A percentile compares a stretch with the other conserved stretches of the same genome.
These are phyloP conservation scores for Sebastes alutus DNA, from an alignment of 2,797 vertebrate genomes.

Conservation along the genomic window DNA sequence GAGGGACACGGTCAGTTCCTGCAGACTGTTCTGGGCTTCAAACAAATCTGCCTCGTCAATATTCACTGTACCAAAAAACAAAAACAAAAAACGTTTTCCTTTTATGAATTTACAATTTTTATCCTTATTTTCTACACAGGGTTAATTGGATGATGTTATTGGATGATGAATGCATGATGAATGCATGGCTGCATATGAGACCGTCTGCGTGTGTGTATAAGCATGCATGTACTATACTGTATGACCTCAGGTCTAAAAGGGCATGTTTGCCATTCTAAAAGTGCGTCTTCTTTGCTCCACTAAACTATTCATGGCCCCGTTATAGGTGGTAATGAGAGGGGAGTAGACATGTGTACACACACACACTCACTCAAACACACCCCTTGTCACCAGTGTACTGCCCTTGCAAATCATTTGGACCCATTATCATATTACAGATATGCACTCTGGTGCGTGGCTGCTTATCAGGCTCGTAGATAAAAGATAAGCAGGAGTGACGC, in stretches of 20 bases:
- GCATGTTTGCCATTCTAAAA: conserved; percentile 37
- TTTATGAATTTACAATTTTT: too few species aligned
- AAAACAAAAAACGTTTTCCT: too few species aligned
- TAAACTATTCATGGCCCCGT: conserved; percentile 52
- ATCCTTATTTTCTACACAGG: background rate
- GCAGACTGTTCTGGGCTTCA: background rate
- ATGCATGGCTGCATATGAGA: background rate
- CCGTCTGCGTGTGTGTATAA: background rate
- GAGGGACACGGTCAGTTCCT: background rate
- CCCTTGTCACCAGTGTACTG: conserved; percentile 13
- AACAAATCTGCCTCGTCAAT: background rate
- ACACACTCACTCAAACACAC: conserved; percentile 1
- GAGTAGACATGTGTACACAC: conserved; percentile 5
- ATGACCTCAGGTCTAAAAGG: background rate
- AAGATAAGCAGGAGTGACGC: conserved; percentile 14
- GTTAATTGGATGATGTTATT: too few species aligned
- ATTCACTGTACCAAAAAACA: background rate
- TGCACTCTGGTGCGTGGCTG: background rate
- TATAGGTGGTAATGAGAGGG: conserved; percentile 40
- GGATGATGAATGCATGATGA: too few species aligned
- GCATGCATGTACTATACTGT: too few species aligned
- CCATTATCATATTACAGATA: conserved; percentile 46
- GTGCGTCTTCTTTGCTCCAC: conserved; percentile 1
- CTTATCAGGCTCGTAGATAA: conserved; percentile 28
- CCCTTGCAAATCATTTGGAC: conserved; percentile 33